Evolutionary conservation across 1,140 invertebrate species (phyloP).

Genomic region (Zaprionus kolodkinae): DNA sequence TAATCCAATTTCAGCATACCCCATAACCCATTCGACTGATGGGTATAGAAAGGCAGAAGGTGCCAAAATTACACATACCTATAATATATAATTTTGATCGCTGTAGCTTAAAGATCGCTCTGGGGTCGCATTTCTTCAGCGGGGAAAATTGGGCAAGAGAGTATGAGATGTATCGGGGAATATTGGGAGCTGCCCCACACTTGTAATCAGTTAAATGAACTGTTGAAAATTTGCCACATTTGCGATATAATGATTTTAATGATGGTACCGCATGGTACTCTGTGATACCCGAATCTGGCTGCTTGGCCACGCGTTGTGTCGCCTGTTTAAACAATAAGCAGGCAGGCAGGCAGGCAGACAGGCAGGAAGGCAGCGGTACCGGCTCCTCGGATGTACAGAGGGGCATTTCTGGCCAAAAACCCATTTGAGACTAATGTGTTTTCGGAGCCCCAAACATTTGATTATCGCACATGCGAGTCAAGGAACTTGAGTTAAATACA

Average conservation of each 20-base stretch:
- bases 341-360: neutral
- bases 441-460: slow-evolving; percentile 59
- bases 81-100: slow-evolving; percentile 60
- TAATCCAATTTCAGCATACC: neutral
- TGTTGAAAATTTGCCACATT: slow-evolving; percentile 79
- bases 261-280: neutral
- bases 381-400: too few relatives aligned
- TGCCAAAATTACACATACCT: slow-evolving; percentile 67
- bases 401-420: slow-evolving; percentile 2
- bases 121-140: slow-evolving; percentile 56
- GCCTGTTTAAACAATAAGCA: slow-evolving; percentile 73
- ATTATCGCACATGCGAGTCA: slow-evolving; percentile 57
- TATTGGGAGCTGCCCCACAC: slow-evolving; percentile 41
- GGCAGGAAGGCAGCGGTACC: too few relatives aligned
- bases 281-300: neutral
- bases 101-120: slow-evolving; percentile 54
- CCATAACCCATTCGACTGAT: neutral
- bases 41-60: slow-evolving; percentile 45
- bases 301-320: slow-evolving; percentile 44
- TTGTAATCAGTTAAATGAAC: slow-evolving; percentile 80
- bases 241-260: slow-evolving; percentile 55
- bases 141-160: slow-evolving; percentile 51
- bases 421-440: slow-evolving; percentile 73
- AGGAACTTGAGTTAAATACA: slow-evolving; percentile 54
- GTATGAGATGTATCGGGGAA: slow-evolving; percentile 16